These are phyloP conservation scores for Odobenus rosmarus DNA, from an alignment of 2,113 vertebrate species.

Conservation along the genomic window DNA sequence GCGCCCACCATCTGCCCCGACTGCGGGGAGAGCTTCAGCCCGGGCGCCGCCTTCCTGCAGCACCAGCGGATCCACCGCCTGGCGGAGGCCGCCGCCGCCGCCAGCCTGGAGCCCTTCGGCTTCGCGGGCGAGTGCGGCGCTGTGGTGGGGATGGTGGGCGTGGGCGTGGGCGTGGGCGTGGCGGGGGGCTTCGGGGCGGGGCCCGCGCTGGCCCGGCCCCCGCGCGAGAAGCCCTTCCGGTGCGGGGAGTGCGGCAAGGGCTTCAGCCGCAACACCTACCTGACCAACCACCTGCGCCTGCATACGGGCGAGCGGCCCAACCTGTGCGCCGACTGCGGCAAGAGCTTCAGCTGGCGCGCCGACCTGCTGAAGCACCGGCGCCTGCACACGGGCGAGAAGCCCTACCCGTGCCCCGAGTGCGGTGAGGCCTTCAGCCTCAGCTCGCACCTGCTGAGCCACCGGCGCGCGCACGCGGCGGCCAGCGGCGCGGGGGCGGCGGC, in stretches of 20 bases:
- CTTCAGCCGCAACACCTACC: conserved; percentile 86
- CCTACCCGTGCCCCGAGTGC: conserved; percentile 87
- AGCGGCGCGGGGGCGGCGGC: conserved; percentile 85
- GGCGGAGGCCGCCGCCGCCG: conserved; percentile 27
- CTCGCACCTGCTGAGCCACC: conserved; percentile 91
- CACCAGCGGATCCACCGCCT: conserved; percentile 77
- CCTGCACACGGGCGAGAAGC: conserved; percentile 85
- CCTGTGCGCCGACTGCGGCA: conserved; percentile 90
- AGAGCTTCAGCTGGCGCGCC: conserved; percentile 92
- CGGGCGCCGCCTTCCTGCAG: conserved; percentile 72
- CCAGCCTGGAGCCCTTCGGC: conserved; percentile 65
- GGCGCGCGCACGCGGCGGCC: conserved; percentile 90
- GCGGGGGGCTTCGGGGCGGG: conserved; percentile 38
- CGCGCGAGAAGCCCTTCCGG: conserved; percentile 82
- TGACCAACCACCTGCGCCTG: conserved; percentile 89
- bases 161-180: conserved; percentile 39
- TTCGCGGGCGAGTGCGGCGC: background rate
- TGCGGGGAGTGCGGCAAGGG: conserved; percentile 91
- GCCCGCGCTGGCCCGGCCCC: conserved; percentile 25
- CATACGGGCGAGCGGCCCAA: conserved; percentile 91
- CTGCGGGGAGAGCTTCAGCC: conserved; percentile 80
- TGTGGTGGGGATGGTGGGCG: conserved; percentile 35
- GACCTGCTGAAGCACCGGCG: conserved; percentile 93
- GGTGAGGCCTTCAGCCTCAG: conserved; percentile 90
- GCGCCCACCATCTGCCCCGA: conserved; percentile 80